phyloP scores from a whole-genome alignment of 2,888 invertebrate genomes.

The Cataglyphis rosenhaueri region DNA sequence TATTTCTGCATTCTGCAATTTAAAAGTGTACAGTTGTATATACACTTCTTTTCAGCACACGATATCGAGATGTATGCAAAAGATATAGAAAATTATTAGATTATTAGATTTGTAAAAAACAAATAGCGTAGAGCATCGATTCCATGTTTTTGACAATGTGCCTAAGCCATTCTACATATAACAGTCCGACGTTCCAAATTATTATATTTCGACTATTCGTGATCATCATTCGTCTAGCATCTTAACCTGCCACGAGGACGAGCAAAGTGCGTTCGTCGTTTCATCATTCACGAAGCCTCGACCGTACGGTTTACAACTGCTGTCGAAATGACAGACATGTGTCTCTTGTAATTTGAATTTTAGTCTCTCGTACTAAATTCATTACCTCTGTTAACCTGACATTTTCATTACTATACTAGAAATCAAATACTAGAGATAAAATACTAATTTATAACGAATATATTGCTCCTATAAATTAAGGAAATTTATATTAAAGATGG shows the following conservation, averaged over 20 bases:
- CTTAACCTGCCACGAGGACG: conserved; percentile 60
- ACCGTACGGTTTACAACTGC: neutral
- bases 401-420: neutral
- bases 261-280: conserved; percentile 73
- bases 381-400: neutral
- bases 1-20: neutral
- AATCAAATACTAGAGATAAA: neutral
- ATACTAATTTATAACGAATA: neutral
- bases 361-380: neutral
- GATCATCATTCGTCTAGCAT: conserved; percentile 58
- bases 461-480: neutral
- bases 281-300: conserved; percentile 55
- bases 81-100: neutral
- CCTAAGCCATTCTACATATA: conserved; percentile 82
- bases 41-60: neutral
- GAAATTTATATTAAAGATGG: neutral
- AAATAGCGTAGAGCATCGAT: conserved; percentile 53
- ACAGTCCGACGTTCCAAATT: conserved; percentile 83
- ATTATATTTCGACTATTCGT: conserved; percentile 75
- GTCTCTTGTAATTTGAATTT: neutral
- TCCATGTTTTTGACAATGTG: conserved; percentile 83
- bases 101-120: neutral
- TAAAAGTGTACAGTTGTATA: neutral
- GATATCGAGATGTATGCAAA: neutral
- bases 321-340: conserved; percentile 1